Evolutionary conservation across 2,797 vertebrate genomes (phyloP).

Genomic region (Eutrigla gurnardus): DNA sequence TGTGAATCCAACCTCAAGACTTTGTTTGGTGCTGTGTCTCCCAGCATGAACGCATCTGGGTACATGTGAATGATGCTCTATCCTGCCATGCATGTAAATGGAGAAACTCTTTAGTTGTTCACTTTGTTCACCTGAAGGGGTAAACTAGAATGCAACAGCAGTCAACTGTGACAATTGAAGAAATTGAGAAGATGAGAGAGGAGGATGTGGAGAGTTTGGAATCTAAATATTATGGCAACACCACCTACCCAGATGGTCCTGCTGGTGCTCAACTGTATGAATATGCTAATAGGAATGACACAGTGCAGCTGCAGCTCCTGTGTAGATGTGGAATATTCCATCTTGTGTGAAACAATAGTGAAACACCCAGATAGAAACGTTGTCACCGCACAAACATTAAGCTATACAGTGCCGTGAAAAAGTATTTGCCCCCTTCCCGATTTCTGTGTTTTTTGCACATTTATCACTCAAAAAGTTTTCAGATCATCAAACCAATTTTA

Average conservation of each 20-base stretch:
- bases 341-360: slow-evolving; percentile 45
- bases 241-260: slow-evolving; percentile 32
- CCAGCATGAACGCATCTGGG: slow-evolving; percentile 6
- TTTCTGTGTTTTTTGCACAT: too few relatives aligned
- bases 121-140: slow-evolving; percentile 58
- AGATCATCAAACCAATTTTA: too few relatives aligned
- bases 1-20: slow-evolving; percentile 32
- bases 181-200: slow-evolving; percentile 60
- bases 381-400: slow-evolving; percentile 42
- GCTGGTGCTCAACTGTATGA: slow-evolving; percentile 60
- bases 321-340: slow-evolving; percentile 49
- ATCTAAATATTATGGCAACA: slow-evolving; percentile 39
- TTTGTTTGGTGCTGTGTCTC: slow-evolving; percentile 25
- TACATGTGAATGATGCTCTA: slow-evolving; percentile 41
- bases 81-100: slow-evolving; percentile 67
- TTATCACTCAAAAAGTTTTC: too few relatives aligned
- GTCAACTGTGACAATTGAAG: slow-evolving; percentile 76
- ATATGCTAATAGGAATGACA: slow-evolving; percentile 70
- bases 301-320: slow-evolving; percentile 17
- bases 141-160: slow-evolving; percentile 61
- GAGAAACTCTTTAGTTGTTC: slow-evolving; percentile 71
- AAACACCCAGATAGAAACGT: slow-evolving; percentile 48
- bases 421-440: too few relatives aligned
- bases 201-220: slow-evolving; percentile 32
- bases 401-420: background rate